Conservation (phyloP, 2,888 invertebrate genomes). For the Choristoneura rosaceana region DNA sequence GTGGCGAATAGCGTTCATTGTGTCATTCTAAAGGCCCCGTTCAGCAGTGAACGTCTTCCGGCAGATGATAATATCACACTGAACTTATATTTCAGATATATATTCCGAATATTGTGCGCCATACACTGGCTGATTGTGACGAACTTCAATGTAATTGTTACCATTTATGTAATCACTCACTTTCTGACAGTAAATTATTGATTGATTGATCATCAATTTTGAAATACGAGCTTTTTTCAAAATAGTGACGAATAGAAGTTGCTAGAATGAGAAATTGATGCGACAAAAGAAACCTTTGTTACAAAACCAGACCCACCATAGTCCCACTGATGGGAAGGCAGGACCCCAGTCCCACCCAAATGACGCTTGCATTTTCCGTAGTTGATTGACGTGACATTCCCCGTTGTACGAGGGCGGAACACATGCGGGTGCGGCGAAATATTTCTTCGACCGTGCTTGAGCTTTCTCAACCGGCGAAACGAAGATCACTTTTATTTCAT, state of each 20-base stretch:
- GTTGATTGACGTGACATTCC: constrained; percentile 96
- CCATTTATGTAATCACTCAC: too few relatives aligned
- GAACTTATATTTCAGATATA: too few relatives aligned
- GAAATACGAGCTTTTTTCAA: too few relatives aligned
- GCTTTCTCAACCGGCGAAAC: constrained; percentile 88
- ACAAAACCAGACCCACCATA: constrained; percentile 89
- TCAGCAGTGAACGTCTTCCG: too few relatives aligned
- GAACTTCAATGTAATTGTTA: too few relatives aligned
- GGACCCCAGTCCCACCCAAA: constrained; percentile 99
- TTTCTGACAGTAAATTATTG: too few relatives aligned
- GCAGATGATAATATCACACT: too few relatives aligned
- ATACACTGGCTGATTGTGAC: too few relatives aligned
- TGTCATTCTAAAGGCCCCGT: too few relatives aligned
- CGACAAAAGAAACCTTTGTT: background rate
- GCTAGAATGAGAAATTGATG: background rate
- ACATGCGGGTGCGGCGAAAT: constrained; percentile 90
- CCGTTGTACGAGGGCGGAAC: constrained; percentile 91
- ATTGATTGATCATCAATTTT: too few relatives aligned
- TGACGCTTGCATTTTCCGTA: constrained; percentile 97
- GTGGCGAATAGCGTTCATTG: too few relatives aligned
- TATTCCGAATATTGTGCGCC: too few relatives aligned
- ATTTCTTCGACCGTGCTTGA: constrained; percentile 67
- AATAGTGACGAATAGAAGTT: background rate
- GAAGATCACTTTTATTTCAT: constrained; percentile 87
- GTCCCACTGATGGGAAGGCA: constrained; percentile 95